These are phyloP conservation scores for Okapia johnstoni DNA, from an alignment of 2,113 vertebrate genomes.

Conservation along the genomic window DNA sequence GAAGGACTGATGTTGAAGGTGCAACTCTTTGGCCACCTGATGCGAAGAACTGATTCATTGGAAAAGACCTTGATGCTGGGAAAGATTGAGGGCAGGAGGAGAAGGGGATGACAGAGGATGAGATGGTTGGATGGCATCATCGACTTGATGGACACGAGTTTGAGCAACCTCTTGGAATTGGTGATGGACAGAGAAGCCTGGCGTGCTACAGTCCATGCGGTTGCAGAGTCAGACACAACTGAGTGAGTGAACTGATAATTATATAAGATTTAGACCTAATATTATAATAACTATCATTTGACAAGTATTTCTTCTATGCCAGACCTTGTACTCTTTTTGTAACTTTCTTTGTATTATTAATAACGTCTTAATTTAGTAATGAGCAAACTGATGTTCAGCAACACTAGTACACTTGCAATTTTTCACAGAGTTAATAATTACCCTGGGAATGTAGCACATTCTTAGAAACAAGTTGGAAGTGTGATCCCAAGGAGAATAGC, in stretches of 20 bases:
- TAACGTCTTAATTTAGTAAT: not conserved
- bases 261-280: not conserved
- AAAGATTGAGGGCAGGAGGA: not conserved
- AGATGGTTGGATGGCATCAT: not conserved
- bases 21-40: not conserved
- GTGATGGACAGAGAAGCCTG: not conserved
- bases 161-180: fast-evolving
- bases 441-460: not conserved
- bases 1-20: not conserved
- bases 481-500: not conserved
- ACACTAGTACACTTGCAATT: not conserved
- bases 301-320: not conserved
- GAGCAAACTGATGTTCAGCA: not conserved
- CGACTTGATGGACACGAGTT: not conserved
- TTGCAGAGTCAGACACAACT: not conserved
- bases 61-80: not conserved
- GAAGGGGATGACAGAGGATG: not conserved
- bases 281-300: not conserved
- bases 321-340: not conserved
- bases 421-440: not conserved
- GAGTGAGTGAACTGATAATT: not conserved
- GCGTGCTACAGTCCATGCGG: not conserved
- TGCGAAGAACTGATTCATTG: not conserved
- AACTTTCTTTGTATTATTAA: not conserved
- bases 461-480: not conserved